Base-by-base conservation (phyloP, 2,113 vertebrate species). In the Mandrillus leucophaeus region DNA sequence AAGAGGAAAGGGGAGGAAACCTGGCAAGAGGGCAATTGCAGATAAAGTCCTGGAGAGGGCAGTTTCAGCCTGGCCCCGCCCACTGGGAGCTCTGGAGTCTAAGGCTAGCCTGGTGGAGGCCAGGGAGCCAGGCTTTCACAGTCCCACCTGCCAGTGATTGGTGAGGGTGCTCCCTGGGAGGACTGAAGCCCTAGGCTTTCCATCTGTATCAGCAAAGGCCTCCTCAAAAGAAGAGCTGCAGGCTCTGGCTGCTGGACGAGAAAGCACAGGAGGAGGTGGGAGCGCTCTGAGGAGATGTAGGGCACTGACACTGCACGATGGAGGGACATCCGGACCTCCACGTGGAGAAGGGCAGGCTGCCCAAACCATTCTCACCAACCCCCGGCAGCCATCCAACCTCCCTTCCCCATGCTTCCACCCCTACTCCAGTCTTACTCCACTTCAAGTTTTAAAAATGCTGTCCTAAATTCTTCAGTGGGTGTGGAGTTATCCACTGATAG, bases 391-490 rank as follows among this genome's bases (percentile, higher is more conserved):
- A 40, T 12, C 38, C 25, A 3, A 55, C 25, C 73, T 38, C 32
- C 57, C 18, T 18, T 12, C 6, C 35, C 83, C 25, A 12, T 18
- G 3, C 45, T 30, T 55, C 52, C 18, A 30, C 27, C 10, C 76
- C 10, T 38, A 48, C 11, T 16, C 35, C 6, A 45, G 35, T 83
- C 72, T 57, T 81, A n/a, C n/a, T 2, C n/a, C 11, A 84, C 32
- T 91, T 90, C 8, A 88, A 43, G 45, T 95, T 70, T 43, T 57
- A 38, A 79, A 81, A 80, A 59, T 43, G 64, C 55, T 55, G 6
- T 61, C 64, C 48, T 82, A 92, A 40, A 90, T 73, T 90, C 12
- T 94, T 70, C 48, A 86, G 18, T 40, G 59, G 48, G 40, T 68
- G 35, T 75, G 4, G 43, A 30, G 30, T 68, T 91, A 76, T n/a